Evolutionary conservation across 1,140 invertebrate species (phyloP).

Genomic region (Drosophila azteca): DNA sequence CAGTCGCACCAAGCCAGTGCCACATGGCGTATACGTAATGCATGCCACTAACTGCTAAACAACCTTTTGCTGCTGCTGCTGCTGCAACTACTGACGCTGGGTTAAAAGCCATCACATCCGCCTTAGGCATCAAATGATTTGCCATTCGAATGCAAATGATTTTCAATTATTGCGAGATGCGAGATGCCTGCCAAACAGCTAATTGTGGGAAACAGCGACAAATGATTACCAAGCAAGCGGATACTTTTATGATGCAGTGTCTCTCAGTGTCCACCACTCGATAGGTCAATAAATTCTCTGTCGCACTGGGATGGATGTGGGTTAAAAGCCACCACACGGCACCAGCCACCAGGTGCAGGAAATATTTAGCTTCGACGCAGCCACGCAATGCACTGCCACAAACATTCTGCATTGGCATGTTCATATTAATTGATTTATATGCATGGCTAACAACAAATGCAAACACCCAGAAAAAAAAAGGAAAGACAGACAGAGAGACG

Average conservation of each 20-base stretch:
- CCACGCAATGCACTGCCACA: conserved; percentile 37
- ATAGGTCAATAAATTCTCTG: conserved; percentile 44
- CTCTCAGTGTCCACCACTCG: conserved; percentile 11
- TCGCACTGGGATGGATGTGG: conserved; percentile 25
- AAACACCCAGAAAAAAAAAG: conserved; percentile 23
- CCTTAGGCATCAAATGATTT: conserved; percentile 67
- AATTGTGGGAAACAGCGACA: conserved; percentile 51
- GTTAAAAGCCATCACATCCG: conserved; percentile 55
- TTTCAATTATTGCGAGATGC: conserved; percentile 51
- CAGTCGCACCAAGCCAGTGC: conserved; percentile 18
- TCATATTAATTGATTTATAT: conserved; percentile 79
- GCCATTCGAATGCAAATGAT: conserved; percentile 77
- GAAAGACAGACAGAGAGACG: conserved; percentile 19
- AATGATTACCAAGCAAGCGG: conserved; percentile 62
- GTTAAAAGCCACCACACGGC: conserved; percentile 30
- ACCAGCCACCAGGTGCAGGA: conserved; percentile 57
- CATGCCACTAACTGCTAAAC: conserved; percentile 40
- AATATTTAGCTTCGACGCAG: conserved; percentile 28
- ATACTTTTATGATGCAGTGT: conserved; percentile 64
- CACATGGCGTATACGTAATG: conserved; percentile 66
- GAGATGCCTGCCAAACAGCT: conserved; percentile 25
- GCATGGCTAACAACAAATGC: conserved; percentile 32
- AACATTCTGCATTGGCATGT: conserved; percentile 58
- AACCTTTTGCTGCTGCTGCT: conserved; percentile 36
- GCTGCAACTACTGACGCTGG: too few relatives aligned